Base-by-base conservation (phyloP, 2,888 invertebrate genomes). In the Noctuana brunneofusca region DNA sequence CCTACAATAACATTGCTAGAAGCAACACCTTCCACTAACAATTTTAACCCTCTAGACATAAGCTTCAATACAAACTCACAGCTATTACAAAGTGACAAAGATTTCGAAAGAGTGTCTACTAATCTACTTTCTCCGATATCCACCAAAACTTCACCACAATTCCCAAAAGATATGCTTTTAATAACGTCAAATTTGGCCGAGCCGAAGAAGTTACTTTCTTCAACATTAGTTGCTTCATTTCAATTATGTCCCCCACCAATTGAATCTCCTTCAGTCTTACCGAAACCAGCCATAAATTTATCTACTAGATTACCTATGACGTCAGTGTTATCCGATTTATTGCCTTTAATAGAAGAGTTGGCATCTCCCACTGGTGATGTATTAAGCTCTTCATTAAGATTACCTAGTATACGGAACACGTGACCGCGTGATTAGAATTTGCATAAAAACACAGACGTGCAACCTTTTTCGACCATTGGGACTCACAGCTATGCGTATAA, bases 261-360 rank as follows among this genome's bases (percentile, higher is more conserved):
- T 22, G 38, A 56, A 41, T 52, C 55, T 22, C 58, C 63, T 6
- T 35, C 58, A 16, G 16, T n/a, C 11, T 57, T 63, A 41, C 55
- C 63, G 0, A 32, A n/a, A n/a, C 56, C 32, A 30, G 14, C 14
- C 18, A 3, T 56, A 30, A 22, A 24, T n/a, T 9, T 38, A 8
- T n/a, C 20, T 8, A 18, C 35, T n/a, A n/a, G 16, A 20, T 3
- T 53, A 8, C 20, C 14, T 20, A 8, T n/a, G 22, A 24, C n/a
- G 1, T 2, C 35, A 20, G 8, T 4, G 20, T 22, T 35, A 20
- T 22, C 35, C 0, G 12, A 6, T 32, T 12, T 52, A 27, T 12
- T 9, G 9, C 4, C 53, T 8, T n/a, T 14, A 32, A 22, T 14
- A 22, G 6, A 54, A 12, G 5, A 35, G 50, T 27, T 11, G 20